phyloP scores from a whole-genome alignment of 2,888 invertebrate genomes.

The Ischnura elegans region DNA sequence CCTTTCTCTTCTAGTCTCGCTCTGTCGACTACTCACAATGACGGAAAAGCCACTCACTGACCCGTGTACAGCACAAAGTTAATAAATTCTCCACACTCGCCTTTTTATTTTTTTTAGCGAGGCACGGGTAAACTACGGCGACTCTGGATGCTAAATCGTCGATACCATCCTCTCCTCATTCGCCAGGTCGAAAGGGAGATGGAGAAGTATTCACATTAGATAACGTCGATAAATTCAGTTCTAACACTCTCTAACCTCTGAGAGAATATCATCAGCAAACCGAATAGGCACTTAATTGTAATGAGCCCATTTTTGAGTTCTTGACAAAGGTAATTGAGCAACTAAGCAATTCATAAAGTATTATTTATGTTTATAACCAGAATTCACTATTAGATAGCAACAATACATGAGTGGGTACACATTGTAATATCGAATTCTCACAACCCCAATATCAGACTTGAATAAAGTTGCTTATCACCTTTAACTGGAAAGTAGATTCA shows the following conservation, averaged over 20 bases:
- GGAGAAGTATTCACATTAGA: neutral
- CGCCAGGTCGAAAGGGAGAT: neutral
- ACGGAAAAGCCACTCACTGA: neutral
- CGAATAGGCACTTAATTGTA: too few relatives aligned
- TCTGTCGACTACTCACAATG: neutral
- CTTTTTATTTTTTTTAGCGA: neutral
- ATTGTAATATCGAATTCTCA: too few relatives aligned
- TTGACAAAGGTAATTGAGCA: too few relatives aligned
- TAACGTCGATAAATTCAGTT: neutral
- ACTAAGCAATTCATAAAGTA: too few relatives aligned
- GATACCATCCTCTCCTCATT: neutral
- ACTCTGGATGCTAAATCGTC: neutral
- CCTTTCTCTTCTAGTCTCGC: constrained; percentile 7
- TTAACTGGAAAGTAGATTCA: too few relatives aligned
- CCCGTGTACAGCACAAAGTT: neutral
- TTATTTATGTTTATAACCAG: too few relatives aligned
- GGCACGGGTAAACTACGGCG: neutral
- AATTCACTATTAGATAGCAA: too few relatives aligned
- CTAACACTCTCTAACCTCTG: neutral
- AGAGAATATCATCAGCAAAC: too few relatives aligned
- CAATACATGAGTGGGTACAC: too few relatives aligned
- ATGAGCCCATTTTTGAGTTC: too few relatives aligned
- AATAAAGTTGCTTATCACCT: too few relatives aligned
- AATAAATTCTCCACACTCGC: neutral
- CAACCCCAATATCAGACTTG: too few relatives aligned